Conservation (phyloP, 2,888 invertebrate genomes). For the Ectropis crepuscularia region DNA sequence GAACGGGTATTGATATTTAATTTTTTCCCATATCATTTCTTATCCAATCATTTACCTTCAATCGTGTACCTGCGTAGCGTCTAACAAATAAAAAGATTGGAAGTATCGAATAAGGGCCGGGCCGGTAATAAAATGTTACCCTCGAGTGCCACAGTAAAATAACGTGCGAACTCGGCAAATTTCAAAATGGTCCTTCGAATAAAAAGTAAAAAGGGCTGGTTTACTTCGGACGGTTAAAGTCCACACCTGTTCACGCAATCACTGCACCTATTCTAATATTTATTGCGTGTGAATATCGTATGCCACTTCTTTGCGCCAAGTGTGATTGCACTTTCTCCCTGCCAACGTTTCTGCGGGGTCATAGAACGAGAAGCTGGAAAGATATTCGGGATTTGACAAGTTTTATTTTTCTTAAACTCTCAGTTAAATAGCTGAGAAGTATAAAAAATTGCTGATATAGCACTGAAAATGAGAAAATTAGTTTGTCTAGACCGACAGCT, state of each 20-base stretch:
- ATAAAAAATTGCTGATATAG: constrained; percentile 25
- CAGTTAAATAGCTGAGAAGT: constrained; percentile 21
- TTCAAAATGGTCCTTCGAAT: constrained; percentile 55
- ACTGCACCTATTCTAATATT: constrained; percentile 83
- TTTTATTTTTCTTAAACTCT: constrained; percentile 30
- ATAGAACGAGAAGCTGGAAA: constrained; percentile 29
- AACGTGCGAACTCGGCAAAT: constrained; percentile 56
- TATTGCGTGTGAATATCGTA: constrained; percentile 82
- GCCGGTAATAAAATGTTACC: constrained; percentile 52
- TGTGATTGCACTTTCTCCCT: constrained; percentile 64
- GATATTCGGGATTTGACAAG: constrained; percentile 24
- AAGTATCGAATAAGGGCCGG: constrained; percentile 41
- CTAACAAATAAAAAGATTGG: constrained; percentile 39
- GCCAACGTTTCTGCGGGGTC: constrained; percentile 29
- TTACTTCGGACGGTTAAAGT: constrained; percentile 50
- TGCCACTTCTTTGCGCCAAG: constrained; percentile 64
- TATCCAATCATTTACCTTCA: constrained; percentile 27
- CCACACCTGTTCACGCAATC: constrained; percentile 78
- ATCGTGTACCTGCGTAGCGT: constrained; percentile 33
- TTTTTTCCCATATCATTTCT: constrained; percentile 14
- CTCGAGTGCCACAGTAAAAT: constrained; percentile 54
- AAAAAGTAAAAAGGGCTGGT: constrained; percentile 56
- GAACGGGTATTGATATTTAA: constrained; percentile 10
- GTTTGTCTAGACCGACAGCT: constrained; percentile 29
- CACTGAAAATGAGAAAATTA: constrained; percentile 26